Base-by-base conservation (phyloP, 2,113 vertebrate species). In the Syngnathus typhle region DNA sequence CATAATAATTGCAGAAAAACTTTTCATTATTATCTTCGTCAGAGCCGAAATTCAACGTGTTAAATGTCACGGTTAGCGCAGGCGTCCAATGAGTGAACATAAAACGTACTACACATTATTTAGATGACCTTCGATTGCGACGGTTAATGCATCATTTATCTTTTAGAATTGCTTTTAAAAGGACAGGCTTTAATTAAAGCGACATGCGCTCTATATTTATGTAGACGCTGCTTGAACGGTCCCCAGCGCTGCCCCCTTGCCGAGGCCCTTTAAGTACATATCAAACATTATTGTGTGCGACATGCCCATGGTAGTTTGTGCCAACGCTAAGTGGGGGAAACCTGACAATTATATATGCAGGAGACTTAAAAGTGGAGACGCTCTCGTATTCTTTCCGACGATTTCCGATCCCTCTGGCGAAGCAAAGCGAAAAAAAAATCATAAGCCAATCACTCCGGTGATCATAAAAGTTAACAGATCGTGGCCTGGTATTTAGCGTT, bases 391-490 rank as follows among this genome's bases (percentile, higher is more conserved):
- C 71, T 78, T 82, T 73, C 74, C 65, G 8, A 82, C 77, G 84
- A 82, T 78, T 78, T 86, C 83, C 87, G 88, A 89, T 89, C 88
- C 75, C 80, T 83, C 67, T 85, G 82, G 84, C 75, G 86, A 87
- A 87, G 88, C 87, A 84, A 84, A 85, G 2, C 3, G 13, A n/a
- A 52, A 52, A 51, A 51, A 52, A 21, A 21, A 21, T 21, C 7
- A 46, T 16, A 85, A 88, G 78, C 83, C 87, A 90, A 91, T 92
- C 85, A 89, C 88, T 89, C 84, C 82, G 82, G 86, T 77, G 81
- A 82, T 82, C 88, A 88, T 89, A 87, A 90, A 88, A 88, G 88
- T 88, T 91, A 91, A 89, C 89, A 88, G 89, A 89, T 83, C 89
- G 75, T 84, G 81, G 81, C 87, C 84, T 90, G 87, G 84, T 90